Conservation (phyloP, 2,797 vertebrate genomes). For the Acipenser transmontanus region DNA sequence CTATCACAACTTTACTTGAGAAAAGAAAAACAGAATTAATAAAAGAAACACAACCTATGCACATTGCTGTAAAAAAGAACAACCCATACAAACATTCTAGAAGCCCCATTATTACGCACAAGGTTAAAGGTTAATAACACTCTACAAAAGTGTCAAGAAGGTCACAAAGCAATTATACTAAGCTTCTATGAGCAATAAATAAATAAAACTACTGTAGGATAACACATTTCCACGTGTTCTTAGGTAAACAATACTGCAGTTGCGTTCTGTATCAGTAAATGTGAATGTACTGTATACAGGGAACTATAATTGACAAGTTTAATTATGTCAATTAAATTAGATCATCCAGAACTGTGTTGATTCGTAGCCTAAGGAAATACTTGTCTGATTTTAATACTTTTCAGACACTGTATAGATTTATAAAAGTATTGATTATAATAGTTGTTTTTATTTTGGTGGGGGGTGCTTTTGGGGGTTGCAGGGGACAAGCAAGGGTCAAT, state of each 20-base stretch:
- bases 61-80: conserved; percentile 10
- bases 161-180: neutral
- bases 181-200: neutral
- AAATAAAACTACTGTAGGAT: neutral
- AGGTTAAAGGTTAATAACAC: conserved; percentile 24
- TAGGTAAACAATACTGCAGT: neutral
- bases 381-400: too few relatives aligned
- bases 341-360: neutral
- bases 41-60: conserved; percentile 17
- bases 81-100: conserved; percentile 3
- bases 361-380: neutral
- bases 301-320: neutral
- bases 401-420: too few relatives aligned
- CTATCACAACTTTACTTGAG: conserved; percentile 62
- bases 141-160: conserved; percentile 7
- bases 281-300: neutral
- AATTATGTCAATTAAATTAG: neutral
- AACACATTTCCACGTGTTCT: neutral
- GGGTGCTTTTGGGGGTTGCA: too few relatives aligned
- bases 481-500: too few relatives aligned
- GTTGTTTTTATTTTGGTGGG: too few relatives aligned
- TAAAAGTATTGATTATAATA: too few relatives aligned
- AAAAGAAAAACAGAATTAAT: conserved; percentile 31
- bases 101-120: conserved; percentile 10
- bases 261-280: neutral